Conservation (phyloP, 2,888 invertebrate genomes). For the Heterodera filipjevi region DNA sequence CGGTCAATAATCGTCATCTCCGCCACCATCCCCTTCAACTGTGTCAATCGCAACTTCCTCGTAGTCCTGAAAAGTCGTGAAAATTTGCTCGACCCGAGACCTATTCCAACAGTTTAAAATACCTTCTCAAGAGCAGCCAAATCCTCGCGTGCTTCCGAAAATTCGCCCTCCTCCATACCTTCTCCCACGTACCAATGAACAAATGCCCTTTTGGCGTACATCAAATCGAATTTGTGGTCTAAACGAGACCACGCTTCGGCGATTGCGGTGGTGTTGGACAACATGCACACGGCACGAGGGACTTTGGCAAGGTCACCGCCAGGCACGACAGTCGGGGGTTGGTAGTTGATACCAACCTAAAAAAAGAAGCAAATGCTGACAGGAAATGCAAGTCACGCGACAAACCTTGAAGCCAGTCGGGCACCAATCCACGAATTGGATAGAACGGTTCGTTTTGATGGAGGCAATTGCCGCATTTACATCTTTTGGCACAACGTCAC, state of each 20-base stretch:
- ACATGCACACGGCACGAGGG: constrained; percentile 79
- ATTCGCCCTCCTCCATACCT: constrained; percentile 65
- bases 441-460: constrained; percentile 62
- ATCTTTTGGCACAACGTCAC: constrained; percentile 64
- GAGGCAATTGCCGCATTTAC: constrained; percentile 63
- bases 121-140: constrained; percentile 47
- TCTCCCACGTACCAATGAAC: constrained; percentile 78
- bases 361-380: not conserved
- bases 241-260: constrained; percentile 83
- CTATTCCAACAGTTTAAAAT: too few relatives aligned
- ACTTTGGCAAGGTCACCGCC: constrained; percentile 80
- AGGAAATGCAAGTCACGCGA: not conserved
- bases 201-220: constrained; percentile 77
- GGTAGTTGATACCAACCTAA: constrained; percentile 67
- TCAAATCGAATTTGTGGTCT: constrained; percentile 76
- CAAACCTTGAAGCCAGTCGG: constrained; percentile 63
- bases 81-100: not conserved
- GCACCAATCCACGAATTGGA: constrained; percentile 64
- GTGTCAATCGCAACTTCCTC: constrained; percentile 34
- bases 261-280: constrained; percentile 90
- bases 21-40: constrained; percentile 29
- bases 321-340: constrained; percentile 78
- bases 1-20: constrained; percentile 25
- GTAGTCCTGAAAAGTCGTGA: constrained; percentile 23
- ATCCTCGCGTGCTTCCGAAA: constrained; percentile 62